These are phyloP conservation scores for Tetragonula clypearis DNA, from an alignment of 1,140 invertebrate species.

Conservation along the genomic window DNA sequence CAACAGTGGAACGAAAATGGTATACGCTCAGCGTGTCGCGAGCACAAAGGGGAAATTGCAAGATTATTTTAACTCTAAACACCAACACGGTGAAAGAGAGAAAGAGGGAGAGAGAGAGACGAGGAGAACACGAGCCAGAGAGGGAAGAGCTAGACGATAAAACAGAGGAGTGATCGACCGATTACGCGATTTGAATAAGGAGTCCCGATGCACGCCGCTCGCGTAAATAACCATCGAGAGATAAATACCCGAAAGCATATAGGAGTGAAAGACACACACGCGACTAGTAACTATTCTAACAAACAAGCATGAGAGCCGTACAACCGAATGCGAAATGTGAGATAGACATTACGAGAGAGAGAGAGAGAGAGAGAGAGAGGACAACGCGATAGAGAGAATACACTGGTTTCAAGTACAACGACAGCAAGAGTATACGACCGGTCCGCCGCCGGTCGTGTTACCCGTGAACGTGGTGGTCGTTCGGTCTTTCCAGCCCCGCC, in stretches of 20 bases:
- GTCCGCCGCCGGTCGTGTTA: constrained; percentile 37
- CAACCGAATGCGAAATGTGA: background rate
- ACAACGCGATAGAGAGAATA: background rate
- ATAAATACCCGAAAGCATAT: constrained; percentile 37
- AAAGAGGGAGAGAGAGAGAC: background rate
- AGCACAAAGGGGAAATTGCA: background rate
- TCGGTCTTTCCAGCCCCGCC: constrained; percentile 15
- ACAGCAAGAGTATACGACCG: constrained; percentile 4
- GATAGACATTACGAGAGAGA: too few relatives aligned
- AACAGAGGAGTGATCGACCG: constrained; percentile 2
- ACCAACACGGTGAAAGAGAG: background rate
- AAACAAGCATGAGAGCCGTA: background rate
- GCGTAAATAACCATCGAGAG: constrained; percentile 12
- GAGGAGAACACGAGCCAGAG: too few relatives aligned
- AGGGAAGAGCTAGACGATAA: background rate
- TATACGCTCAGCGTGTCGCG: background rate
- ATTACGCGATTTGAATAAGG: constrained; percentile 20
- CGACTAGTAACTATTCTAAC: constrained; percentile 17
- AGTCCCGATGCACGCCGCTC: background rate
- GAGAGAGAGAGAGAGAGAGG: too few relatives aligned
- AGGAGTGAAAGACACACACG: constrained; percentile 33
- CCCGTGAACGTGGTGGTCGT: constrained; percentile 26
- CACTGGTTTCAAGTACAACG: constrained; percentile 8
- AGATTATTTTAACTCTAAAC: background rate
- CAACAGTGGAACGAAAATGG: too few relatives aligned